A percentile compares a stretch with the other conserved stretches of the same genome.
Evolutionary conservation across 2,113 vertebrate genomes (phyloP).

Genomic region (Entosphenus tridentatus): DNA sequence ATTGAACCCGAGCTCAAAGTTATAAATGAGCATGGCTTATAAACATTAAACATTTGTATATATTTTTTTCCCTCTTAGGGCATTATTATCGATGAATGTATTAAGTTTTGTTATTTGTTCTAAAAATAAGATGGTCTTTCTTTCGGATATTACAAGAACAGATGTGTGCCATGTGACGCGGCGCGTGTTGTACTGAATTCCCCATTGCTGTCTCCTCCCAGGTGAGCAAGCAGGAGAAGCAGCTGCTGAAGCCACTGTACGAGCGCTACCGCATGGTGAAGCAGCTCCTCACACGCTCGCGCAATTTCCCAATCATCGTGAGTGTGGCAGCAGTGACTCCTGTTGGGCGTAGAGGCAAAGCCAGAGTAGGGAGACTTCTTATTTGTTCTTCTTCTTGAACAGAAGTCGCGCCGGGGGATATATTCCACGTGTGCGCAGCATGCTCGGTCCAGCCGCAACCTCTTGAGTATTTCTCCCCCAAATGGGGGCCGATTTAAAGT

Average conservation of each 20-base stretch:
- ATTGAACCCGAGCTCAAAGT: no score
- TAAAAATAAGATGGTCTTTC: not conserved
- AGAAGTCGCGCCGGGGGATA: no score
- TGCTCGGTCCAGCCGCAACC: no score
- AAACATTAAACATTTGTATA: not conserved
- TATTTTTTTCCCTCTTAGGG: not conserved
- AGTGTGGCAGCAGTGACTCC: conserved; percentile 16
- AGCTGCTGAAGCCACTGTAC: conserved; percentile 77
- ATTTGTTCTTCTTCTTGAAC: no score
- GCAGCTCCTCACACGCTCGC: conserved; percentile 86
- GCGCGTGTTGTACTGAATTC: not conserved
- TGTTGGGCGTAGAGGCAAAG: no score
- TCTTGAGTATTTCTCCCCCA: no score
- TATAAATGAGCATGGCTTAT: no score
- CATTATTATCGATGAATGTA: not conserved
- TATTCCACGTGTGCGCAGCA: no score
- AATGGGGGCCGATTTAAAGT: no score
- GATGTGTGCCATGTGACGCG: not conserved
- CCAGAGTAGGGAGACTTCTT: no score
- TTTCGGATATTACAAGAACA: not conserved
- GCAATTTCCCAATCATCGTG: conserved; percentile 70
- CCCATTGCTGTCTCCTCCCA: conserved; percentile 14
- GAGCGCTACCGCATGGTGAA: conserved; percentile 87
- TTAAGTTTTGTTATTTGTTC: not conserved
- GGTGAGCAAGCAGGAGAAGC: conserved; percentile 73